Base-by-base conservation (phyloP, 2,888 invertebrate species). In the Drosophila kanekoi region DNA sequence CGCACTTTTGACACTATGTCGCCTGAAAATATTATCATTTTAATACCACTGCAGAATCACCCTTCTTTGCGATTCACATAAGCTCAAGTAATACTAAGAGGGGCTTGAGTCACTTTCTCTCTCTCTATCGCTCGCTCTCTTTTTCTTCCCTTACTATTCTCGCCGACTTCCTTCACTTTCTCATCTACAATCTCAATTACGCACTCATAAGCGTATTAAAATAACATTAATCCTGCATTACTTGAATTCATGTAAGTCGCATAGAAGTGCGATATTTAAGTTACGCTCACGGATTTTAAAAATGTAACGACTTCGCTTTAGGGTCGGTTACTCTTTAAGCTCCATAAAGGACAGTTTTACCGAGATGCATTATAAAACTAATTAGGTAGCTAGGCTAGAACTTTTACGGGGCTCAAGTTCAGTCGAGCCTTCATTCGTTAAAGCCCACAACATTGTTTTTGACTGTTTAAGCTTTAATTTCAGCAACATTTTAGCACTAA, bases 401-500 rank as follows among this genome's bases (percentile, higher is more conserved):
- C 35, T 35, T 14, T 20, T 10, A 9, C 54, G 35, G 35, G 44
- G 18, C 20, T 54, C 52, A 40, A 53, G 41, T 41, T 33, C 16
- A 14, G 35, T 10, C 13, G 16, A 41, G 58, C 37, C 49, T n/a
- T 37, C 10, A 33, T 14, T 51, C 64, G 63, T 52, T 44, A 52
- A 40, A n/a, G 18, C 14, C 6, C 16, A 58, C 72, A 62, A 70
- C 72, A 72, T 70, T 76, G 71, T 72, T 43, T 45, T 51, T 18
- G 20, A 52, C 13, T 43, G 74, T 54, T 37, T 18, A 28, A 35
- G 49, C 44, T 72, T 76, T 33, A 44, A 54, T 49, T 76, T 44
- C 23, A 37, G 76, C 72, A 76, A 72, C 72, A 72, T 72, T 72
- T 72, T 72, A 72, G 20, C 71, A 74, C 68, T 44, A 37, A 60